Base-by-base conservation (phyloP, 2,113 vertebrate genomes). In the Etia nguti region DNA sequence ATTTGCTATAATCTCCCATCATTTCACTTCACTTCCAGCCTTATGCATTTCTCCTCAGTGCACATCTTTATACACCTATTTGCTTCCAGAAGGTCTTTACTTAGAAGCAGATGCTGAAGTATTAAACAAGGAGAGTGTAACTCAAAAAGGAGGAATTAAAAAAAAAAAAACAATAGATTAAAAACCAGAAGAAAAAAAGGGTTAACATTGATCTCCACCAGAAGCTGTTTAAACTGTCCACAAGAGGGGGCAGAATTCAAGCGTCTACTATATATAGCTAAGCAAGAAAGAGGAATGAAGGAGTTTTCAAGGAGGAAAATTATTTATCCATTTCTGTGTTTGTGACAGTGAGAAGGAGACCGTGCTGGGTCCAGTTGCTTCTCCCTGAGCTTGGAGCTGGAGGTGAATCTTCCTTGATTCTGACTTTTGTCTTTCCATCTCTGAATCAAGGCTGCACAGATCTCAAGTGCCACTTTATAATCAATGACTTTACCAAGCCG, bases 181-280 rank as follows among this genome's bases (percentile, higher is more conserved):
- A 56, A 82, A 89, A 12, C 41, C 9, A 4, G 24, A 31, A 85
- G 6, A 9, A 10, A 77, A 77, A 20, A 48, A 13, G 34, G 15
- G 56, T 16, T 80, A 29, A 60, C 6, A 6, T n/a, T 57, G 15
- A 20, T 79, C 85, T 65, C 10, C 36, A 88, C 4, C 41, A 46
- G 54, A 8, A 16, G 56, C 41, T 89, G 15, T 46, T 56, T 65
- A 8, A 91, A 86, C 5, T 87, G 84, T 86, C 94, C 95, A 95
- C 94, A 91, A 94, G 95, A 85, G 92, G 95, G 95, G 4, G 95
- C 62, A 88, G 85, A 31, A 91, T 56, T 26, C 89, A 90, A 94
- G 88, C 26, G 13, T 38, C 26, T 50, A 43, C 22, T 80, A 36
- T 43, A 13, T 1, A 77, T 4, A 29, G 10, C 26, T 20, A 20